Base-by-base conservation (phyloP, 1,140 invertebrate genomes). In the Drosophila lowei region DNA sequence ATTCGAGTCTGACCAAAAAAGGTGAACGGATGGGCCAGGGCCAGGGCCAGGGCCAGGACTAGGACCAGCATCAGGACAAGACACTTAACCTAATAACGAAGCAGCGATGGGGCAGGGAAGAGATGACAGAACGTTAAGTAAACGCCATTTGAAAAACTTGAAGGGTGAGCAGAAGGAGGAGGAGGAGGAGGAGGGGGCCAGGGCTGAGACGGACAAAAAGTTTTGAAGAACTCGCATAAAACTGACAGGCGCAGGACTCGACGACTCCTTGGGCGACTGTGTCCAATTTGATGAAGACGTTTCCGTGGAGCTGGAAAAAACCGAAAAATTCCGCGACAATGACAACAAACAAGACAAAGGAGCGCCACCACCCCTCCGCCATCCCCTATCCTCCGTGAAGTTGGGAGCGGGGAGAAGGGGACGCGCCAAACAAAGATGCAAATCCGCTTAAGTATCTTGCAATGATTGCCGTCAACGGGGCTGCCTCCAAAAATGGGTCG, bases 401-500 rank as follows among this genome's bases (percentile, higher is more conserved):
- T 9, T 9, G 30, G 42, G 13, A 8, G n/a, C 4, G 16, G 23
- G 53, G 4, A 2, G 41, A 23, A 52, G 57, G 55, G 44, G 16
- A 18, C 42, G 66, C 57, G 38, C 47, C 78, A 66, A 88, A 78
- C 83, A 88, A 76, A 86, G 77, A 89, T 89, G 85, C 79, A 90
- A 90, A 90, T 90, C 88, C 83, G 76, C 88, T 90, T 90, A 90
- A 90, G 88, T 86, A 90, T 85, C 79, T 78, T 85, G 89, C 79
- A 86, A 86, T 81, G 81, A 86, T 86, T 86, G 83, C 75, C 58
- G 65, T 72, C 73, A 81, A 58, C 64, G 63, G 64, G 62, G 58
- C 8, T 60, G 53, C 55, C 52, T 30, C 28, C 28, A 30, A 13
- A 38, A 34, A 13, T 41, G 42, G 16, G 47, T 7, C 4, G 23